phyloP scores from a whole-genome alignment of 2,113 vertebrate genomes.

The Alectura lathami region DNA sequence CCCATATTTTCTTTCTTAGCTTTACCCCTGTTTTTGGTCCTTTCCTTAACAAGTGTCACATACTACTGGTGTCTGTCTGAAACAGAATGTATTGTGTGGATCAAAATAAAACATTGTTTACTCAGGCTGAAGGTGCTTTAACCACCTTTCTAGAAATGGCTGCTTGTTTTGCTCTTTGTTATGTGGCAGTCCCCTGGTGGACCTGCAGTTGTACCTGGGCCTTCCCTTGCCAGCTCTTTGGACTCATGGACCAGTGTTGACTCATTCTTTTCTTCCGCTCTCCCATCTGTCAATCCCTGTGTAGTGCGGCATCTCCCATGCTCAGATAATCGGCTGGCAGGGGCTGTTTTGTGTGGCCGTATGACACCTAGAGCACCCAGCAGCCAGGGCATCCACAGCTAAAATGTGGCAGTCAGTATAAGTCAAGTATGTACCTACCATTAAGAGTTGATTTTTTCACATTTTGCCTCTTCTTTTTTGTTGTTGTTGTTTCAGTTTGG shows the following conservation, averaged over 20 bases:
- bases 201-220: background rate
- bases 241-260: background rate
- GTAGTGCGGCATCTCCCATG: background rate
- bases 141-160: background rate
- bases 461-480: background rate
- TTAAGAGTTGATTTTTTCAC: background rate
- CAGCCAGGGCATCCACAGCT: background rate
- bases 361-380: background rate
- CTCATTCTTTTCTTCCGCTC: conserved; percentile 48
- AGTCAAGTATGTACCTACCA: background rate
- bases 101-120: background rate
- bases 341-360: background rate
- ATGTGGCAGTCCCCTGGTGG: background rate
- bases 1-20: background rate
- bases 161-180: background rate
- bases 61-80: background rate
- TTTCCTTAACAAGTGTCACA: background rate
- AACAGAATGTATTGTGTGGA: background rate
- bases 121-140: background rate
- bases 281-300: background rate
- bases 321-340: conserved; percentile 1
- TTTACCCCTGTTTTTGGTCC: background rate
- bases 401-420: background rate
- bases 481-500: background rate
- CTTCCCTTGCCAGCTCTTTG: conserved; percentile 15